Conservation (phyloP, 2,888 invertebrate species). For the Mechanitis messenoides region DNA sequence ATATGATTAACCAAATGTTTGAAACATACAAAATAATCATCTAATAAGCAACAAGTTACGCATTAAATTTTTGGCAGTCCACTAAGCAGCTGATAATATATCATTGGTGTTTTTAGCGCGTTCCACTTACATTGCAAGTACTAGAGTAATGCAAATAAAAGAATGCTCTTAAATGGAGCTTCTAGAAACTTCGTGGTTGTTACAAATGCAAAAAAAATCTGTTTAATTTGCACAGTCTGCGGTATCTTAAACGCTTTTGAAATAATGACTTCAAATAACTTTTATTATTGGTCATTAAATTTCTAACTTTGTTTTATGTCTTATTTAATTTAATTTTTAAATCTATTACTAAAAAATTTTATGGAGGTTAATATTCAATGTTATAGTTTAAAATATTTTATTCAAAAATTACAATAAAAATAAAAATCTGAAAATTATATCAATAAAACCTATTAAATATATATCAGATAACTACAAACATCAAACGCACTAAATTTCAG, state of each 20-base stretch:
- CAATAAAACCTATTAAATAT: too few relatives aligned
- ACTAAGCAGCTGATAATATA: slow-evolving; percentile 25
- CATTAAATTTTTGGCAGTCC: slow-evolving; percentile 30
- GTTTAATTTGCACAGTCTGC: not conserved
- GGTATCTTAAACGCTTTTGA: not conserved
- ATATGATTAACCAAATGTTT: not conserved
- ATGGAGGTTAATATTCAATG: too few relatives aligned
- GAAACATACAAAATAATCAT: slow-evolving; percentile 11
- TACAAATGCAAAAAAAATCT: slow-evolving; percentile 5
- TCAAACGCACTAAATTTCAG: too few relatives aligned
- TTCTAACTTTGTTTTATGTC: too few relatives aligned
- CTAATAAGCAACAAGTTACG: slow-evolving; percentile 28
- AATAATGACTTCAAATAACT: not conserved
- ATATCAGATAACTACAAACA: too few relatives aligned
- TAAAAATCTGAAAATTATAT: too few relatives aligned
- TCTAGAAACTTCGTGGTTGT: slow-evolving; percentile 13
- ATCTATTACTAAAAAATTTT: too few relatives aligned
- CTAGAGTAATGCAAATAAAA: slow-evolving; percentile 21
- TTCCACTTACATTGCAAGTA: slow-evolving; percentile 14
- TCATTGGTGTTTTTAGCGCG: slow-evolving; percentile 18
- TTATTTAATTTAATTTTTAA: too few relatives aligned
- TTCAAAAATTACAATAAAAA: too few relatives aligned
- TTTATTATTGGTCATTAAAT: not conserved
- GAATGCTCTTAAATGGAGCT: slow-evolving; percentile 19
- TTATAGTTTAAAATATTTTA: too few relatives aligned